A percentile compares a stretch with the other conserved stretches of the same genome.
Conservation (phyloP, 2,797 vertebrate species). For the Lacerta agilis region DNA sequence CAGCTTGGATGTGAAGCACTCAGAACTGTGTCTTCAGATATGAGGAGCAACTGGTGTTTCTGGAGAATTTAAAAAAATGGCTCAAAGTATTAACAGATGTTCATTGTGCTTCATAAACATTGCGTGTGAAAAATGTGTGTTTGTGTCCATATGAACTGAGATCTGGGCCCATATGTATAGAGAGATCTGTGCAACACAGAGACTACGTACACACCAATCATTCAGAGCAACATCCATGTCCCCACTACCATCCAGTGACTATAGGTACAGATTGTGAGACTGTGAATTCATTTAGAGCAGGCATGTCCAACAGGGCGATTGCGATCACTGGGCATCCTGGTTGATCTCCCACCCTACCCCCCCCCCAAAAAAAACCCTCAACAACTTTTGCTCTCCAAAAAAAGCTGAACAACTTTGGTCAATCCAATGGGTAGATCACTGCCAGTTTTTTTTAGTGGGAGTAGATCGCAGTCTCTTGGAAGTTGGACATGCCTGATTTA, state of each 20-base stretch:
- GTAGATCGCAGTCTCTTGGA: too few species aligned
- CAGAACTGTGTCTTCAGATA: neutral
- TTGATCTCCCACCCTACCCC: too few species aligned
- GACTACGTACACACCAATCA: neutral
- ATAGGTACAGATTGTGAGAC: rapidly evolving
- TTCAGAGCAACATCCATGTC: neutral
- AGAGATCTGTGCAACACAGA: neutral
- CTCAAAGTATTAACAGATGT: neutral
- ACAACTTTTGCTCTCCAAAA: too few species aligned
- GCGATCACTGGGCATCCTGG: too few species aligned
- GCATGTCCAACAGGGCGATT: too few species aligned
- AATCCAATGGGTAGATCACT: too few species aligned
- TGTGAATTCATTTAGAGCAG: neutral
- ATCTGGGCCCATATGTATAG: neutral
- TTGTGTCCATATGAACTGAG: neutral
- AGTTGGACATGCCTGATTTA: too few species aligned
- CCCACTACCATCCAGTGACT: neutral
- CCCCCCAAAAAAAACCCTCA: too few species aligned
- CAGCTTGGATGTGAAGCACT: neutral
- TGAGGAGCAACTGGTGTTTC: neutral
- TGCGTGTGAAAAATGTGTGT: neutral
- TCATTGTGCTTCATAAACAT: neutral
- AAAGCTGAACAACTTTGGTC: too few species aligned
- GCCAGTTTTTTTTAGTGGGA: too few species aligned
- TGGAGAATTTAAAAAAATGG: neutral